Evolutionary conservation across 92 coral and sea anemone genomes (phyloP), one percentile per base, ranked within the genome.

Genomic region (Actinostola sp.): DNA sequence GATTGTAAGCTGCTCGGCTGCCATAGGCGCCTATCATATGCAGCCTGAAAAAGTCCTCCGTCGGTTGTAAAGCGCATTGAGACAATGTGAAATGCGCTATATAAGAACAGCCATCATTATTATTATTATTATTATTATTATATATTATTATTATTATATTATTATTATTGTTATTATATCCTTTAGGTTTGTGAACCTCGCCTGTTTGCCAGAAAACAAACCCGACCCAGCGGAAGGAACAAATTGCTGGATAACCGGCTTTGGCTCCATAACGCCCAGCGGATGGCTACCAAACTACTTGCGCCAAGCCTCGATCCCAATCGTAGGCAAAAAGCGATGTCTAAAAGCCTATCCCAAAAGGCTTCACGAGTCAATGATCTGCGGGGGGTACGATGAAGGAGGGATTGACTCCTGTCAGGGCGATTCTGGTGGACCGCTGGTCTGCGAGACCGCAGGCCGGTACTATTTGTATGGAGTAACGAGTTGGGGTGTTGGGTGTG

Each of bases 401-500:
- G 78, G 78, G 0, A 72, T 72, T 26, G 78, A 72, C 49, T 43
- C 78, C 2, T 72, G 78, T 45, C 78, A 72, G 58, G 78, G 78
- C 2, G 78, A 72, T 23, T 72, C 78, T 3, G 78, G 78, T 20
- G 78, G 78, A 16, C 78, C 78, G 3, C 36, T 72, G 78, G 78
- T 72, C n/a, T 72, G 78, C 58, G 78, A 72, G 49, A 39, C 78
- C 9, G 55, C 19, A 0, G 78, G 78, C 29, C 78, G 67, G 2
- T 72, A 72, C 34, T 72, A 13, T 50, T 14, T 72, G 32, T 62
- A 72, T 26, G 78, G 78, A 7, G 78, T 72, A 8, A 72, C 78
- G 17, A 72, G 78, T 60, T 72, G 78, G 78, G 78, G 77, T 15
- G 57, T 38, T 35, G 67, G 78, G 78, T 72, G 57, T 39, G 78